Evolutionary conservation across 2,888 invertebrate species (phyloP), one percentile per base, ranked within the genome.

Genomic region (Diploptera punctata): DNA sequence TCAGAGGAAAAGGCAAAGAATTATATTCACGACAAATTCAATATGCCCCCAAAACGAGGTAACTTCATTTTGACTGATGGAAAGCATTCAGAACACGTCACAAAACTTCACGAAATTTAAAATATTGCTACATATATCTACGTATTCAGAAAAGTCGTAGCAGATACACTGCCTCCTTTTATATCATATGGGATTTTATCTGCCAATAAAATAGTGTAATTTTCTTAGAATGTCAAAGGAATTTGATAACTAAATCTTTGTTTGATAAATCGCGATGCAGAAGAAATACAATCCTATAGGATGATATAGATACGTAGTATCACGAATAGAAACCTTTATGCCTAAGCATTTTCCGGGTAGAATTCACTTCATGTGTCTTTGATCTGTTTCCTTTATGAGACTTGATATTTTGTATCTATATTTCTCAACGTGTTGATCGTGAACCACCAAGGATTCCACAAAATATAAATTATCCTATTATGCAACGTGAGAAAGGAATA

Each of bases 141-240:
- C 49, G n/a, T 19, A 21, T 10, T 21, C 13, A 24, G 24, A 24
- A 24, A 21, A 13, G 24, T 24, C 24, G 10, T 10, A 24, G 3
- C 10, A 18, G 24, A 52, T 52, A 52, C 9, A 52, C 18, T 52
- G 19, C 24, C 3, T 52, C 24, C 3, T 24, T 7, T 52, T 52
- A 24, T 52, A 52, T 24, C 52, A 16, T 13, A 21, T 52, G 16
- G 52, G 52, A 52, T 52, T 52, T 3, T 52, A 10, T 19, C 21
- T 52, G 52, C 52, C 52, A 52, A 52, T 52, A 52, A 19, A 52
- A 52, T 52, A 24, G 24, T 52, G 52, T 52, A 21, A 52, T 5
- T 21, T 52, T 52, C 16, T 52, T 52, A 9, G 10, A 2, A 24
- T 52, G 52, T 52, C 24, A 24, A 13, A 52, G n/a, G 24, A 52